A percentile compares a stretch with the other conserved stretches of the same genome.
Evolutionary conservation across 2,888 invertebrate species (phyloP).

Genomic region (Sphaerophoria taeniata): DNA sequence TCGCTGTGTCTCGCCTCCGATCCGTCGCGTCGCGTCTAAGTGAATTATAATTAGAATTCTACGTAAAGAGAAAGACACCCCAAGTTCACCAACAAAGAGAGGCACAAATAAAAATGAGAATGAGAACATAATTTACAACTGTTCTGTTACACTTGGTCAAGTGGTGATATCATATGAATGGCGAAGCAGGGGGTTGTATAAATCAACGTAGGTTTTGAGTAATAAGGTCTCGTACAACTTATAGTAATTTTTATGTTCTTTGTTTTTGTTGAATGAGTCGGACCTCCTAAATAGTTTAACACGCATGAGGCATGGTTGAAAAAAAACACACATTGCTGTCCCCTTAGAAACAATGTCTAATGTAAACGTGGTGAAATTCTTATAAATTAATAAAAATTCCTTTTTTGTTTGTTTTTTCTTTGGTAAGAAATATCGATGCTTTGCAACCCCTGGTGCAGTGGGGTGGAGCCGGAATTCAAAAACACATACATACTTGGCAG

Average conservation of each 20-base stretch:
- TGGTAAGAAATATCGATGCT: too few relatives aligned
- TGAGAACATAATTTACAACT: background rate
- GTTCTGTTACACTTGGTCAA: constrained; percentile 11
- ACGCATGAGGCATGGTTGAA: constrained; percentile 26
- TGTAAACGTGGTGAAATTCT: too few relatives aligned
- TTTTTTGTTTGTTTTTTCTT: too few relatives aligned
- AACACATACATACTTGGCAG: constrained; percentile 26
- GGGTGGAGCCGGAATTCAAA: too few relatives aligned
- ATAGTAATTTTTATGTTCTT: background rate
- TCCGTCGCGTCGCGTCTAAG: constrained; percentile 15
- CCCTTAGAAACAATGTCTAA: too few relatives aligned
- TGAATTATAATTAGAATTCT: constrained; percentile 63
- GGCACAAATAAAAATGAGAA: background rate
- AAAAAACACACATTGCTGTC: too few relatives aligned
- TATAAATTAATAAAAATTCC: too few relatives aligned
- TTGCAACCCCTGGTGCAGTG: too few relatives aligned
- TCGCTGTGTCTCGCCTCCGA: too few relatives aligned
- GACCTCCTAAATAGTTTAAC: constrained; percentile 26
- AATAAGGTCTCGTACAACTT: background rate
- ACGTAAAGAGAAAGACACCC: constrained; percentile 23
- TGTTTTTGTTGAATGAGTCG: constrained; percentile 2
- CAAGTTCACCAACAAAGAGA: constrained; percentile 37
- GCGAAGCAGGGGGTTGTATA: background rate
- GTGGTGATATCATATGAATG: background rate
- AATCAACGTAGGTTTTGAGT: background rate